Conservation (phyloP, 2,113 vertebrate species). For the Narcine bancroftii region DNA sequence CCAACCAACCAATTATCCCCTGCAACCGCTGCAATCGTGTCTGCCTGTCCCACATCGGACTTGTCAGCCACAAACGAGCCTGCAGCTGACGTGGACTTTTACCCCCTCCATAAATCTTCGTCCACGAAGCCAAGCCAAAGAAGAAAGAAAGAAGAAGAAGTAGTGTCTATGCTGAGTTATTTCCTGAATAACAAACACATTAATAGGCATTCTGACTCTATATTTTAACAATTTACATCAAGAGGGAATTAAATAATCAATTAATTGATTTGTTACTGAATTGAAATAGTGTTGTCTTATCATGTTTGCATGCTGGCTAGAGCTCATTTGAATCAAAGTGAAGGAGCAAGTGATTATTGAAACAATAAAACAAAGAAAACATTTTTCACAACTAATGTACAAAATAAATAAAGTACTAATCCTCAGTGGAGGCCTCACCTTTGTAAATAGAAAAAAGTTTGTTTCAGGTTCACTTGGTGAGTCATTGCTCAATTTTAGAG, state of each 20-base stretch:
- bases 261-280: background rate
- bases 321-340: background rate
- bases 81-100: too few species aligned
- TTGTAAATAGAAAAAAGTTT: too few species aligned
- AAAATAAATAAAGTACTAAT: background rate
- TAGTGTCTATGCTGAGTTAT: background rate
- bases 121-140: too few species aligned
- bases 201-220: background rate
- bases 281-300: background rate
- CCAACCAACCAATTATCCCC: too few species aligned
- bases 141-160: too few species aligned
- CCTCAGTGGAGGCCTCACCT: too few species aligned
- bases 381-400: background rate
- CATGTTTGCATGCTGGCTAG: background rate
- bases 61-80: too few species aligned
- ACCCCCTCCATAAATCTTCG: too few species aligned
- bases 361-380: background rate
- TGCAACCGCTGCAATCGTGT: too few species aligned
- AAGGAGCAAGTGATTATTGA: background rate
- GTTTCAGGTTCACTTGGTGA: background rate
- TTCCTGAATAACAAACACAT: background rate
- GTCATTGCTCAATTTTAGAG: background rate
- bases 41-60: too few species aligned
- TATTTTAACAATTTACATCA: slow-evolving; percentile 29
- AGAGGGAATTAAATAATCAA: background rate